Percentiles rank a stretch among this genome's conserved stretches.
Evolutionary conservation across 2,888 invertebrate genomes (phyloP).

Genomic region (Drosophila robusta): DNA sequence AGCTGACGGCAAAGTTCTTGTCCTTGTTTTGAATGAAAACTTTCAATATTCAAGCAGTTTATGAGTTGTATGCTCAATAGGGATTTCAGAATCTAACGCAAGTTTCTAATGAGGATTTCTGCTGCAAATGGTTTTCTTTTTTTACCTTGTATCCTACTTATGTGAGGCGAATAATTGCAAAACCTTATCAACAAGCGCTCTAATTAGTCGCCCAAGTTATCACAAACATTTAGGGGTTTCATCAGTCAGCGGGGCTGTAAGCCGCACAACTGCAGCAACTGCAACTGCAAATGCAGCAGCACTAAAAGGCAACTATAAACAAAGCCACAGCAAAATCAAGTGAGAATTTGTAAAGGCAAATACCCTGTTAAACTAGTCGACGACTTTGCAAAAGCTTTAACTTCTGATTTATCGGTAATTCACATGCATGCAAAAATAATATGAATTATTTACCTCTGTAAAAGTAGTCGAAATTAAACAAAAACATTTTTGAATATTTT

Average conservation of each 20-base stretch:
- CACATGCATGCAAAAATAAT: too few relatives aligned
- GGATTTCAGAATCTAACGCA: too few relatives aligned
- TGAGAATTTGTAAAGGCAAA: not conserved
- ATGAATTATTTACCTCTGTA: too few relatives aligned
- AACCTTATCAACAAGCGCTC: conserved; percentile 4
- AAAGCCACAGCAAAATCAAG: not conserved
- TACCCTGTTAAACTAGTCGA: too few relatives aligned
- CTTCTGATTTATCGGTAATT: too few relatives aligned
- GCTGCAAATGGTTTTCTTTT: not conserved
- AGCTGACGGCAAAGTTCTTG: too few relatives aligned
- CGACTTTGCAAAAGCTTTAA: too few relatives aligned
- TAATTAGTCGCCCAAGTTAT: conserved; percentile 50
- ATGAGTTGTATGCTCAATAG: too few relatives aligned
- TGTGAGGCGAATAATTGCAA: not conserved
- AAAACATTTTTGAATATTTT: too few relatives aligned
- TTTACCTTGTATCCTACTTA: not conserved
- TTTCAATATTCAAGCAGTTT: not conserved
- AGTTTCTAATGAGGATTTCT: too few relatives aligned
- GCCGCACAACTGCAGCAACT: conserved; percentile 9
- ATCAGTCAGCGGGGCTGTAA: conserved; percentile 50
- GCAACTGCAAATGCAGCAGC: conserved; percentile 3
- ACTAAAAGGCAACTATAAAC: conserved; percentile 21
- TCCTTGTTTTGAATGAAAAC: not conserved
- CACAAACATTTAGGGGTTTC: conserved; percentile 52
- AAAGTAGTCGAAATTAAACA: too few relatives aligned